A percentile compares a stretch with the other conserved stretches of the same genome.
Evolutionary conservation across 2,797 vertebrate species (phyloP).

Genomic region (Novumbra hubbsi): DNA sequence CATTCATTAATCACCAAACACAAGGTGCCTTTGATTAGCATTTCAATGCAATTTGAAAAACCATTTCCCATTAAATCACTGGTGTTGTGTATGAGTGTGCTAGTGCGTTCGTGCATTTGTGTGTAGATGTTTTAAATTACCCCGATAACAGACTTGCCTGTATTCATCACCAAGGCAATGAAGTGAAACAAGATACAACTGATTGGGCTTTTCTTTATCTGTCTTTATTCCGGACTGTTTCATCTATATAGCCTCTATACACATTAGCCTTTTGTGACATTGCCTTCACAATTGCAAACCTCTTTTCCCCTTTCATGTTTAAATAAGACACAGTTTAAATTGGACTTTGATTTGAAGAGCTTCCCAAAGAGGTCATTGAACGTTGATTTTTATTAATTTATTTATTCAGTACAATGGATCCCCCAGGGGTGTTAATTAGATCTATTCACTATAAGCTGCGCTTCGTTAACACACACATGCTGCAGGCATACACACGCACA

Average conservation of each 20-base stretch:
- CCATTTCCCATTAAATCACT: conserved; percentile 44
- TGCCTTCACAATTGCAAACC: conserved; percentile 12
- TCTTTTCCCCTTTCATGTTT: conserved; percentile 37
- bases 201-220: conserved; percentile 9
- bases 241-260: background rate
- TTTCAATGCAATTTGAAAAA: conserved; percentile 42
- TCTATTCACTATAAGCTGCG: conserved; percentile 75
- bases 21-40: conserved; percentile 45
- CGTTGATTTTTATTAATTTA: conserved; percentile 67
- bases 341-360: conserved; percentile 73
- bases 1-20: conserved; percentile 34
- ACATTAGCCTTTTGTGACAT: conserved; percentile 25
- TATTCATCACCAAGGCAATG: conserved; percentile 52
- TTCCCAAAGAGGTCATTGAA: conserved; percentile 70
- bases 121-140: conserved; percentile 34
- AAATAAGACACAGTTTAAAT: conserved; percentile 49
- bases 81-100: conserved; percentile 4
- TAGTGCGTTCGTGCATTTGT: background rate
- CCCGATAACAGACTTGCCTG: conserved; percentile 33
- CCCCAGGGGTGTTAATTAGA: conserved; percentile 87
- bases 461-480: conserved; percentile 75
- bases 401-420: conserved; percentile 78
- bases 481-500: background rate
- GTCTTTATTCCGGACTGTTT: conserved; percentile 4
- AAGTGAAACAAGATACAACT: conserved; percentile 39